phyloP scores from a whole-genome alignment of 2,888 invertebrate genomes.

The Brassicogethes aeneus region DNA sequence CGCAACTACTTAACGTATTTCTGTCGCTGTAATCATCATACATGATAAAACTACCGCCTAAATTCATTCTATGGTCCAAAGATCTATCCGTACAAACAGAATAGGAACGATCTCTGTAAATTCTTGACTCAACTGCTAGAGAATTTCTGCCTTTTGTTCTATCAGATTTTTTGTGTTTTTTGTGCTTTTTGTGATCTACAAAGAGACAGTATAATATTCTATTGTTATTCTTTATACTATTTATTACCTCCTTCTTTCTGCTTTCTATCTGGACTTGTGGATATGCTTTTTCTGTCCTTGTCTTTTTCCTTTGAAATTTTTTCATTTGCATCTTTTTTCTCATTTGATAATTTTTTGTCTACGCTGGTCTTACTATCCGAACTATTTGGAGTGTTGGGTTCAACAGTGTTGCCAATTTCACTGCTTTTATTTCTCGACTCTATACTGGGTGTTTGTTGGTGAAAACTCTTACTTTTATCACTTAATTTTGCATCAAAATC shows the following conservation, averaged over 20 bases:
- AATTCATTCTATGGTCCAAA: constrained; percentile 24
- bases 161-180: constrained; percentile 34
- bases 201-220: too few relatives aligned
- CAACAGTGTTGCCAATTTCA: constrained; percentile 21
- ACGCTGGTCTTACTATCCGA: constrained; percentile 21
- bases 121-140: constrained; percentile 27
- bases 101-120: constrained; percentile 33
- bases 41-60: constrained; percentile 25
- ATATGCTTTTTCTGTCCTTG: constrained; percentile 33
- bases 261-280: constrained; percentile 35
- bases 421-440: constrained; percentile 31
- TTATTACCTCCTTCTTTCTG: constrained; percentile 33
- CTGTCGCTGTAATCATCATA: constrained; percentile 48
- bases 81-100: constrained; percentile 40
- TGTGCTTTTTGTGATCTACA: constrained; percentile 29
- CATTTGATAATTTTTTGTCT: constrained; percentile 18
- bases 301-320: constrained; percentile 14
- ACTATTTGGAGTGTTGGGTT: constrained; percentile 31
- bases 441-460: constrained; percentile 36
- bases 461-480: constrained; percentile 12
- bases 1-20: constrained; percentile 55
- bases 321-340: constrained; percentile 12
- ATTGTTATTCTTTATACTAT: too few relatives aligned
- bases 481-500: constrained; percentile 29
- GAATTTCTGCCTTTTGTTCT: constrained; percentile 22